Evolutionary conservation across 2,888 invertebrate genomes (phyloP).

Genomic region (Chrysolina haemoptera): DNA sequence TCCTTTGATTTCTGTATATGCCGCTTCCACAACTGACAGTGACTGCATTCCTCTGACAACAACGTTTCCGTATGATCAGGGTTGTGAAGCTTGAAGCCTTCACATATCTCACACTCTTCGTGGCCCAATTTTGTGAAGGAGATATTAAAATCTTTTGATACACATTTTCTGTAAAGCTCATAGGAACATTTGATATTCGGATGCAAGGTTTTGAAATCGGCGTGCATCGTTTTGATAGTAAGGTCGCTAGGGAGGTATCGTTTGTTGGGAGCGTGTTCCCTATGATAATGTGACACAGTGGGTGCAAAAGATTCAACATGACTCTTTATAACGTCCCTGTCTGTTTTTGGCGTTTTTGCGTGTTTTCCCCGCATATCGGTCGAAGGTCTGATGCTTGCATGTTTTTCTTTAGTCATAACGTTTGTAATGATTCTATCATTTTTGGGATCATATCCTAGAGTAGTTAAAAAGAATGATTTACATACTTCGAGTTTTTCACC

Average conservation of each 20-base stretch:
- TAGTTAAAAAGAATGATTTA: slow-evolving; percentile 29
- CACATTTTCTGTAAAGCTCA: slow-evolving; percentile 13
- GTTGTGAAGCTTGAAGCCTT: not conserved
- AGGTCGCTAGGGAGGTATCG: slow-evolving; percentile 8
- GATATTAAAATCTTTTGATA: slow-evolving; percentile 45
- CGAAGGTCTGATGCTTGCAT: slow-evolving; percentile 33
- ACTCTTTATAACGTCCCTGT: not conserved
- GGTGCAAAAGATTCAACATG: not conserved
- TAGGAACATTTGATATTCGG: slow-evolving; percentile 2
- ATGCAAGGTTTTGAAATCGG: not conserved
- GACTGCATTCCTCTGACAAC: slow-evolving; percentile 24
- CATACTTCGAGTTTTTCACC: slow-evolving; percentile 26
- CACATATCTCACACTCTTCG: slow-evolving; percentile 47
- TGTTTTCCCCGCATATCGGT: not conserved
- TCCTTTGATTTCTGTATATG: slow-evolving; percentile 27
- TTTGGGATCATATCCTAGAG: slow-evolving; percentile 24
- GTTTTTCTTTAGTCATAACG: slow-evolving; percentile 30
- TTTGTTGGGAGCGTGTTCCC: slow-evolving; percentile 44
- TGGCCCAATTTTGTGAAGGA: slow-evolving; percentile 41
- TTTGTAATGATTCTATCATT: slow-evolving; percentile 27
- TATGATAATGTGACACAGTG: slow-evolving; percentile 27
- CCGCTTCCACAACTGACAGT: slow-evolving; percentile 28
- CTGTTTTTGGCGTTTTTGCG: not conserved
- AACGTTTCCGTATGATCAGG: slow-evolving; percentile 22
- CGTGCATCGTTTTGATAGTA: not conserved